Base-by-base conservation (phyloP, 2,113 vertebrate genomes). In the Lasiurus borealis region DNA sequence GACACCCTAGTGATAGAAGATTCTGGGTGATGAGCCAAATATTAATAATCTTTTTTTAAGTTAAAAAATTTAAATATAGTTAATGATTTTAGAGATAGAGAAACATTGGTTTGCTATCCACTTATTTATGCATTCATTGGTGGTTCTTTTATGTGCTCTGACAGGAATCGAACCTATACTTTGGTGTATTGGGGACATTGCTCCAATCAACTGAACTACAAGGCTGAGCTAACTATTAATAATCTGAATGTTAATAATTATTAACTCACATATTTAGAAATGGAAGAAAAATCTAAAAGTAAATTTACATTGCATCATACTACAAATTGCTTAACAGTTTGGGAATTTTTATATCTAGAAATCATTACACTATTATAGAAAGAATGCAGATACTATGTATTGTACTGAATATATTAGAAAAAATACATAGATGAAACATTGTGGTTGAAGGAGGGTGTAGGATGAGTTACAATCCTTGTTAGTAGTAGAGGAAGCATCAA, bases 211-310 rank as follows among this genome's bases (percentile, higher is more conserved):
- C 29, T 66, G 64, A 66, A 14, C 64, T 66, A 31, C 64, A 13
- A 2, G 5, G 29, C 64, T 31, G 64, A 29, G 64, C 44, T 75
- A 46, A 59, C 4, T 80, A 27, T 54, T 85, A 48, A 84, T 46
- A 59, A 31, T 80, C 15, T 88, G 84, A 83, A 71, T 66, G 77
- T 36, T 50, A 86, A 71, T 46, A 76, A 68, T 76, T 76, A 36
- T 84, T 88, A 69, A 82, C 27, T 15, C 5, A 62, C 5, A 64
- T 92, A 54, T 92, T 88, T 81, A 84, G 94, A 94, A 95, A 72
- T 91, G 50, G 78, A 64, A 86, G 66, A 73, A 54, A 94, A 80
- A 5, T 77, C 64, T 92, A 64, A 40, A 93, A 91, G 34, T 84
- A 84, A 87, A 66, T 77, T 86, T 90, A 34, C 3, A 57, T 86